Conservation (phyloP, 2,797 vertebrate genomes). For the Danionella dracula region DNA sequence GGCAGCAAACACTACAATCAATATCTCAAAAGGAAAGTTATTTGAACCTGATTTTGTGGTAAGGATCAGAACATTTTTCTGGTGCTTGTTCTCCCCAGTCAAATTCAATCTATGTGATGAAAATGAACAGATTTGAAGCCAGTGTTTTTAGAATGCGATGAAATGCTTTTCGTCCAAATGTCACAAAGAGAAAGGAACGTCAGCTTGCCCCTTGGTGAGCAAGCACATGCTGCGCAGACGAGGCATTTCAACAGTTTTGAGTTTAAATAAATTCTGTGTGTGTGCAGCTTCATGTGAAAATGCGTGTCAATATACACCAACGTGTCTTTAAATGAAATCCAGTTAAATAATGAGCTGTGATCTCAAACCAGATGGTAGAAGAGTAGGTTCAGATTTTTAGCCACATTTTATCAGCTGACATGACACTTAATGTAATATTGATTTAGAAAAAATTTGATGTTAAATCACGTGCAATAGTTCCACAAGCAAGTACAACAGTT, state of each 20-base stretch:
- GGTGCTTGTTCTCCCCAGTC: background rate
- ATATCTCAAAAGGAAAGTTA: slow-evolving; percentile 10
- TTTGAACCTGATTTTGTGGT: background rate
- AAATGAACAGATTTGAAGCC: slow-evolving; percentile 14
- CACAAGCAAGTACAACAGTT: too few relatives aligned
- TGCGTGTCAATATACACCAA: background rate
- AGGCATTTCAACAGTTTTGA: background rate
- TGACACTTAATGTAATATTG: too few relatives aligned
- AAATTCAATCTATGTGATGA: background rate
- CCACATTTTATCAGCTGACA: too few relatives aligned
- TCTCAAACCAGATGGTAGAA: background rate
- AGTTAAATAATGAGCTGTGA: background rate
- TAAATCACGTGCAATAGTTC: too few relatives aligned
- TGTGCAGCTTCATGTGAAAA: slow-evolving; percentile 3
- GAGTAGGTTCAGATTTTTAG: too few relatives aligned
- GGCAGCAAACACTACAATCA: slow-evolving; percentile 10
- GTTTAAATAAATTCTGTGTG: background rate
- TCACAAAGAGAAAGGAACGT: background rate
- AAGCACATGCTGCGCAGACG: background rate
- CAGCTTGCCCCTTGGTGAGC: background rate
- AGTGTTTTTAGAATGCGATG: background rate
- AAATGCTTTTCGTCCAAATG: slow-evolving; percentile 2
- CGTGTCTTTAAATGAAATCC: background rate
- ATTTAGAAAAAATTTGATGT: too few relatives aligned
- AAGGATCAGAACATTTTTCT: background rate